phyloP scores from a whole-genome alignment of 2,113 vertebrate genomes.

The Triplophysa siluroides region DNA sequence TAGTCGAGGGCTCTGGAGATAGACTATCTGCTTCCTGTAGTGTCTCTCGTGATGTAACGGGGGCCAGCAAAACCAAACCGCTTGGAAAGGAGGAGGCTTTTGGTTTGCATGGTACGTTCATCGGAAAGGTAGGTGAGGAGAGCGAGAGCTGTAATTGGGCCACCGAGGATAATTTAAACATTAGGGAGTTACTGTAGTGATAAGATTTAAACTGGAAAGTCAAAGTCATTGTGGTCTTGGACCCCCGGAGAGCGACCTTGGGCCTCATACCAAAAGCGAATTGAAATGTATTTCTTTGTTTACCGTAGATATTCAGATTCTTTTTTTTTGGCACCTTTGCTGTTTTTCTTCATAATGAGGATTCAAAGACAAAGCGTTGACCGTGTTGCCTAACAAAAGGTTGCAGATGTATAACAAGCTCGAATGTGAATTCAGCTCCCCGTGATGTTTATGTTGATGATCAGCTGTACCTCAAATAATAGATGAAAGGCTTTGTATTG shows the following conservation, averaged over 20 bases:
- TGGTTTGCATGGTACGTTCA: background rate
- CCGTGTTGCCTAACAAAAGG: background rate
- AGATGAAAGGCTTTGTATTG: slow-evolving; percentile 26
- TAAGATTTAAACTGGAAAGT: background rate
- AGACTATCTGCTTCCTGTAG: background rate
- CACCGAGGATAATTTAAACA: slow-evolving; percentile 30
- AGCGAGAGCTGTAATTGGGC: slow-evolving; percentile 37
- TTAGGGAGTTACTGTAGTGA: background rate
- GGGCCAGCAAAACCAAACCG: background rate
- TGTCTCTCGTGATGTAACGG: background rate
- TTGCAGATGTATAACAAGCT: slow-evolving; percentile 3
- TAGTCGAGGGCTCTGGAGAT: slow-evolving; percentile 21
- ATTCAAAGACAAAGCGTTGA: background rate
- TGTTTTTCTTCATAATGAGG: background rate
- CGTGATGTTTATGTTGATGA: slow-evolving; percentile 28
- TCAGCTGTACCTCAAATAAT: slow-evolving; percentile 13
- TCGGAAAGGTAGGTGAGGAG: background rate
- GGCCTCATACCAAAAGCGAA: no score
- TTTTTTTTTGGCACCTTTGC: background rate
- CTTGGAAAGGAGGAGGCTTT: background rate
- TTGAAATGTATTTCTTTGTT: background rate
- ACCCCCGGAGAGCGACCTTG: background rate
- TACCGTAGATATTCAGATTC: background rate
- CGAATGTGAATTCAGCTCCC: background rate
- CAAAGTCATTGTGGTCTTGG: background rate